A percentile compares a stretch with the other conserved stretches of the same genome.
These are phyloP conservation scores for Trinorchestia longiramus DNA, from an alignment of 1,140 invertebrate genomes.

Conservation along the genomic window DNA sequence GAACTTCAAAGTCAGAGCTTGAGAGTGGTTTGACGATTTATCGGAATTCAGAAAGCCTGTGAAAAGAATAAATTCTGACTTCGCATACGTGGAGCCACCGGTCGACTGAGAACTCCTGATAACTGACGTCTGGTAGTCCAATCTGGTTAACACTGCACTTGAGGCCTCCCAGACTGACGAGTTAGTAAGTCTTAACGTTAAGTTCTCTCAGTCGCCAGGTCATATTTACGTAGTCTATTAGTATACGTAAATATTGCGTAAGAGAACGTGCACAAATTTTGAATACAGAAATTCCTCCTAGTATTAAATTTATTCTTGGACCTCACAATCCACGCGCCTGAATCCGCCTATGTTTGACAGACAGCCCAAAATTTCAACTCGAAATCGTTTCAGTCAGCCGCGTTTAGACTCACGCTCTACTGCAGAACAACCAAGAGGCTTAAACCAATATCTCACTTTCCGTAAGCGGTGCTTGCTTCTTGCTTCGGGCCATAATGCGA, in stretches of 20 bases:
- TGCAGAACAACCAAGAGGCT: background rate
- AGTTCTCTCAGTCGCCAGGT: background rate
- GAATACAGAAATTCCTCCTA: background rate
- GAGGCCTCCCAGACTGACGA: background rate
- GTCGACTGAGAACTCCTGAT: background rate
- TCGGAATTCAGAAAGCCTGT: background rate
- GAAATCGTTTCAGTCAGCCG: background rate
- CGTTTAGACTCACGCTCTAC: background rate
- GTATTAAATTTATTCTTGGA: background rate
- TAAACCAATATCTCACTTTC: background rate
- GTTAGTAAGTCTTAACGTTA: background rate
- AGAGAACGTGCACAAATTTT: background rate
- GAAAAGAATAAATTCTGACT: background rate
- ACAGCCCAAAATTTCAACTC: too few relatives aligned
- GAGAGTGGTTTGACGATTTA: background rate
- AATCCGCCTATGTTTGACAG: constrained; percentile 1
- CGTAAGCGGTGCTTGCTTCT: background rate
- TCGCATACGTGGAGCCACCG: background rate
- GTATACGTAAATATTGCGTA: background rate
- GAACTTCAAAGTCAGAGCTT: too few relatives aligned
- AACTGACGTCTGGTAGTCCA: too few relatives aligned
- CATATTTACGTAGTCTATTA: background rate
- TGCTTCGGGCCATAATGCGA: background rate
- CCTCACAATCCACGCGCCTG: background rate
- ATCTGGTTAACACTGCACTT: background rate